These are phyloP conservation scores for Melanerpes aurifrons DNA, from an alignment of 2,113 vertebrate species.

Conservation along the genomic window DNA sequence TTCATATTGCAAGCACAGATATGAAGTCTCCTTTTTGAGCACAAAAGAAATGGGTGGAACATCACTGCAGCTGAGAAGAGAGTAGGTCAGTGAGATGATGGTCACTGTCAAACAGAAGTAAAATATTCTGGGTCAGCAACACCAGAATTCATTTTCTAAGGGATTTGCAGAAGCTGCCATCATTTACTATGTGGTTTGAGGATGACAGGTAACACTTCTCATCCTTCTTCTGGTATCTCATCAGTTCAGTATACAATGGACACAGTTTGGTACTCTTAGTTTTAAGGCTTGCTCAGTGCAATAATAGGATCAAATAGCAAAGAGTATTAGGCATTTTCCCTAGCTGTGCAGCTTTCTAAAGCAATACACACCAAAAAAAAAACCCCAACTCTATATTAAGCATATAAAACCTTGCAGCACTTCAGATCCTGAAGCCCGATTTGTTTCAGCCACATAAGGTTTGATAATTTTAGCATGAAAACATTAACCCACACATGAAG, in stretches of 20 bases:
- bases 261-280: neutral
- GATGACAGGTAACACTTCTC: neutral
- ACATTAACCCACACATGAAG: neutral
- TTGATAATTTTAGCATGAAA: neutral
- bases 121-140: neutral
- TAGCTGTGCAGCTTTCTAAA: too few species aligned
- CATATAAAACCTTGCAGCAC: neutral
- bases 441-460: neutral
- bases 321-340: neutral
- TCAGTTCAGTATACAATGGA: fast-evolving
- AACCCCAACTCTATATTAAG: neutral
- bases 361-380: too few species aligned
- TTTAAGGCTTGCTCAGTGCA: neutral
- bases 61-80: neutral
- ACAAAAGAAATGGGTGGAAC: neutral
- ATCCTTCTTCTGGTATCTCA: neutral
- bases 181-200: neutral
- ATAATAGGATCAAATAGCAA: fast-evolving
- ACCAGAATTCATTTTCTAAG: neutral
- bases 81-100: neutral
- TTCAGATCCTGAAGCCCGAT: neutral
- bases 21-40: neutral
- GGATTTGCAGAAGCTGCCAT: neutral
- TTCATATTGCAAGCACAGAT: neutral
- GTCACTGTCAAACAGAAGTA: neutral